Conservation (phyloP, 1,140 invertebrate species). For the Akabosia matsudoensis region DNA sequence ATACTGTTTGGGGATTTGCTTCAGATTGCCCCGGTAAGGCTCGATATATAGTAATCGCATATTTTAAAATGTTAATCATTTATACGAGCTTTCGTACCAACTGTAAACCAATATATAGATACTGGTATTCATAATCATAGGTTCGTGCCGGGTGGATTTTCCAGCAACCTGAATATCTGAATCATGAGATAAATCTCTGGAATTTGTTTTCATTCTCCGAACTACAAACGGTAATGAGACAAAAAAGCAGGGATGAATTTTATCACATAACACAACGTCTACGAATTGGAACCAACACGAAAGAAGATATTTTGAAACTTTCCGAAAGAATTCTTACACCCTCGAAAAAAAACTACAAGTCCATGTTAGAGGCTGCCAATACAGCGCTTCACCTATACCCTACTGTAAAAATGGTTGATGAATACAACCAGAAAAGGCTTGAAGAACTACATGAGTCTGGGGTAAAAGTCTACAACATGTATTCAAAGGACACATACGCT, state of each 20-base stretch:
- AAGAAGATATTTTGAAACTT: not conserved
- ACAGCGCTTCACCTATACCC: not conserved
- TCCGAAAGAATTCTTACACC: not conserved
- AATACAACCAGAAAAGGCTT: not conserved
- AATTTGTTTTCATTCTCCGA: not conserved
- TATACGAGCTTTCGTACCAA: too few relatives aligned
- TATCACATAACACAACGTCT: not conserved
- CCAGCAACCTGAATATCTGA: not conserved
- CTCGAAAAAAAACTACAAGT: not conserved
- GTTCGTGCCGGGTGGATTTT: not conserved
- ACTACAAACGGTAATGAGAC: not conserved
- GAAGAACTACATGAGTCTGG: not conserved
- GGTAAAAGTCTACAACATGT: not conserved
- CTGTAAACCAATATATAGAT: too few relatives aligned
- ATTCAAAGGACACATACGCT: not conserved
- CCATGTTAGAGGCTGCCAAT: not conserved
- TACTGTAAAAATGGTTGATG: not conserved
- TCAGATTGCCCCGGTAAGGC: not conserved
- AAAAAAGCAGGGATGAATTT: not conserved
- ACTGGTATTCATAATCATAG: too few relatives aligned
- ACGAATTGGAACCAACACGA: not conserved
- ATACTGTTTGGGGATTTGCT: not conserved
- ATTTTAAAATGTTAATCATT: too few relatives aligned
- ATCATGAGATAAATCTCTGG: slow-evolving; percentile 8
- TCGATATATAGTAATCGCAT: too few relatives aligned